Evolutionary conservation across 1,140 invertebrate genomes (phyloP).

Genomic region (Asbolus verrucosus): DNA sequence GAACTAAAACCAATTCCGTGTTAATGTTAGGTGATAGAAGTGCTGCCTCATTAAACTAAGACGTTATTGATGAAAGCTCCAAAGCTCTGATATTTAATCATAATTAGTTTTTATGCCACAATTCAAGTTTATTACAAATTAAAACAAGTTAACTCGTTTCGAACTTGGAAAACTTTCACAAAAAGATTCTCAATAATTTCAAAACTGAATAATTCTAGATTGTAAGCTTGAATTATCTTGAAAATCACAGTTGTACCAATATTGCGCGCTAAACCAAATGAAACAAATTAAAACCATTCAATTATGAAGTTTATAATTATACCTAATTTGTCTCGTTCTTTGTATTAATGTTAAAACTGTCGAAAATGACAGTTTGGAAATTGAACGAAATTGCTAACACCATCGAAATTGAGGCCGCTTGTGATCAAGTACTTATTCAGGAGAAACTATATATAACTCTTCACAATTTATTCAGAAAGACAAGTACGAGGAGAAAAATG

Average conservation of each 20-base stretch:
- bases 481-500: no score
- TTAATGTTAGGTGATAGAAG: no score
- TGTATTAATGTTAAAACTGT: background rate
- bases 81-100: background rate
- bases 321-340: background rate
- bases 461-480: no score
- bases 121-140: constrained; percentile 14
- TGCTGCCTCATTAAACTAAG: no score
- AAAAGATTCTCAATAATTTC: background rate
- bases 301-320: background rate
- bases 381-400: no score
- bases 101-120: constrained; percentile 24
- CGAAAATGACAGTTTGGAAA: background rate
- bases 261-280: background rate
- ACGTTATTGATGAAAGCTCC: no score
- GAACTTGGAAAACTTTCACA: background rate
- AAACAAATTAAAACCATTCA: background rate
- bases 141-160: constrained; percentile 13
- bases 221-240: background rate
- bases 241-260: constrained; percentile 1
- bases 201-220: constrained; percentile 3
- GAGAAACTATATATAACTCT: no score
- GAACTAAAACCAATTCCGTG: no score
- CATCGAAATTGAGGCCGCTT: no score
- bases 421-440: no score